phyloP scores from a whole-genome alignment of 2,888 invertebrate species.

The Xestia sexstrigata region DNA sequence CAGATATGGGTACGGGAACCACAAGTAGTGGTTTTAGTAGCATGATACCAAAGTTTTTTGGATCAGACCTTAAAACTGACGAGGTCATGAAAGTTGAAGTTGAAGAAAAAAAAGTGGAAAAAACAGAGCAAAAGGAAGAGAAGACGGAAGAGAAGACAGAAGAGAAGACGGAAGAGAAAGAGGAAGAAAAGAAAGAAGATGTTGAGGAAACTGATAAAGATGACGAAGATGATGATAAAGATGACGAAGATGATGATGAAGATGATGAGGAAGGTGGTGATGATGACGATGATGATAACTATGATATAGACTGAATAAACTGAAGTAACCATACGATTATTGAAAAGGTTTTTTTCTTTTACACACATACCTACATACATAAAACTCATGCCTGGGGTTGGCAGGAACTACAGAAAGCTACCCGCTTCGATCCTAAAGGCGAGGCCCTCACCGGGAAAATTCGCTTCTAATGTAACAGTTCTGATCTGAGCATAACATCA shows the following conservation, averaged over 20 bases:
- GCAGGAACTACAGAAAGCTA: neutral
- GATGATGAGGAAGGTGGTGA: neutral
- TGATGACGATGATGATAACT: conserved; percentile 17
- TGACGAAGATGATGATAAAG: neutral
- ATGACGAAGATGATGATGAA: conserved; percentile 10
- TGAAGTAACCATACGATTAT: neutral
- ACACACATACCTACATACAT: neutral
- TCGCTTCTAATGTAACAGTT: neutral
- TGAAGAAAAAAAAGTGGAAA: no score
- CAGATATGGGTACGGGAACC: neutral
- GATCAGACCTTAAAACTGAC: no score
- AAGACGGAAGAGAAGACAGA: no score
- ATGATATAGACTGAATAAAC: conserved; percentile 50
- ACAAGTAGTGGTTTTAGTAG: neutral
- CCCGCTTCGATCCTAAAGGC: neutral
- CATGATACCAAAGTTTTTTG: neutral
- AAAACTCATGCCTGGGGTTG: neutral
- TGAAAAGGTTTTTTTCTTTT: neutral
- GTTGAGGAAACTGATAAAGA: neutral
- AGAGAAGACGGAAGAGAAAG: neutral
- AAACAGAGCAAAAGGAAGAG: neutral
- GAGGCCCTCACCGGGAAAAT: neutral
- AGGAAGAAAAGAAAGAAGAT: neutral
- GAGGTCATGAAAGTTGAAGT: no score
- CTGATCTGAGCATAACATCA: neutral